phyloP scores from a whole-genome alignment of 1,140 invertebrate genomes.

The Stegodyphus mimosarum region DNA sequence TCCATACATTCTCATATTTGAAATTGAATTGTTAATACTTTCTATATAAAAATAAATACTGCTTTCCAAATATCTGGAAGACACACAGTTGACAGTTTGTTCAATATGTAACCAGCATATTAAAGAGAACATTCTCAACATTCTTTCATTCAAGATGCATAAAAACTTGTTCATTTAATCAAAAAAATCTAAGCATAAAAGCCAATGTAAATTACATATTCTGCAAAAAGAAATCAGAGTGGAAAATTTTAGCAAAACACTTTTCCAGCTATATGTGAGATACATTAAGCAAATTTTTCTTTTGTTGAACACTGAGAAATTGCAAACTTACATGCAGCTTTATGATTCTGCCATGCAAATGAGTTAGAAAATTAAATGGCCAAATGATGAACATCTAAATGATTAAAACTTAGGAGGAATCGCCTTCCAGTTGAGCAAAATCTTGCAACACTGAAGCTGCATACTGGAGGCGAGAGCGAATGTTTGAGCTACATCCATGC shows the following conservation, averaged over 20 bases:
- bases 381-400: neutral
- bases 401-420: neutral
- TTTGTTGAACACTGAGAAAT: neutral
- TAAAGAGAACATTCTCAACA: too few species aligned
- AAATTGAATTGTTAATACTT: too few species aligned
- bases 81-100: too few species aligned
- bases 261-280: neutral
- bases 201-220: too few species aligned
- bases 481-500: slow-evolving; percentile 73
- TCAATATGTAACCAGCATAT: too few species aligned
- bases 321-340: neutral
- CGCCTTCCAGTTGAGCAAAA: slow-evolving; percentile 70
- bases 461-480: slow-evolving; percentile 74
- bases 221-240: too few species aligned
- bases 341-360: neutral
- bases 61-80: too few species aligned
- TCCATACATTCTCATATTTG: too few species aligned
- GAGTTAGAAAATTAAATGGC: neutral
- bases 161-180: too few species aligned
- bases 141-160: too few species aligned
- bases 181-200: too few species aligned
- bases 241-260: neutral
- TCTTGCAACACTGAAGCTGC: slow-evolving; percentile 71
- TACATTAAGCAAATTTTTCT: neutral
- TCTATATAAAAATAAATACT: too few species aligned